Evolutionary conservation across 2,113 vertebrate species (phyloP).

Genomic region (Stigmatopora argus): DNA sequence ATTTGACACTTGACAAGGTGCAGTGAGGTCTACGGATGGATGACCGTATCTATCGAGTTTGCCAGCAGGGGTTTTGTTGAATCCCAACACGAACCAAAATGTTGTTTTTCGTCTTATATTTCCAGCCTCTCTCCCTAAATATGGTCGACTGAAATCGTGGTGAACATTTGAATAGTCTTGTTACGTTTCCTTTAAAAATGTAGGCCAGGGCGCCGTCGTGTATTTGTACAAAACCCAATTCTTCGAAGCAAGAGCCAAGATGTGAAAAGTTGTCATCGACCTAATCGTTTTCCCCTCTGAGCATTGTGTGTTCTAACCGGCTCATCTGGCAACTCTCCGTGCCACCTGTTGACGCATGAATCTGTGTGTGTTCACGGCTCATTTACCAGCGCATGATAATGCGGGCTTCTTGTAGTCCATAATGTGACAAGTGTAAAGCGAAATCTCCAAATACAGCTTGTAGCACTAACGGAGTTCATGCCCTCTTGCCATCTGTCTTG

Average conservation of each 20-base stretch:
- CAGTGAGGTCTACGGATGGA: slow-evolving; percentile 45
- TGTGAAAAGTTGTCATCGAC: slow-evolving; percentile 27
- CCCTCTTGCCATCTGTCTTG: slow-evolving; percentile 62
- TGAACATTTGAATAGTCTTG: background rate
- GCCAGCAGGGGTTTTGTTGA: slow-evolving; percentile 36
- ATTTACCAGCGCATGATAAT: slow-evolving; percentile 9
- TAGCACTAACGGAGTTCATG: slow-evolving; percentile 51
- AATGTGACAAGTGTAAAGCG: slow-evolving; percentile 18
- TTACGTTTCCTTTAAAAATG: background rate
- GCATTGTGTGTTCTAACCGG: slow-evolving; percentile 18
- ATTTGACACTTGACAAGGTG: slow-evolving; percentile 66
- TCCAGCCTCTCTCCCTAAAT: slow-evolving; percentile 1
- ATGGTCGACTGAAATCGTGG: no score
- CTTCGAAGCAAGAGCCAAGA: slow-evolving; percentile 34
- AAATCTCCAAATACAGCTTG: slow-evolving; percentile 38
- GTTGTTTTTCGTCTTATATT: slow-evolving; percentile 8
- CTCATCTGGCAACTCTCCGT: slow-evolving; percentile 24
- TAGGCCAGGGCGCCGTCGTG: background rate
- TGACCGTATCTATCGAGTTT: slow-evolving; percentile 46
- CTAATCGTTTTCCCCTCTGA: slow-evolving; percentile 38
- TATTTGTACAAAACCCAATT: background rate
- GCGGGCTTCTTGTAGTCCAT: slow-evolving; percentile 15
- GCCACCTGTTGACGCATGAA: slow-evolving; percentile 37
- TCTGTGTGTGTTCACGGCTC: slow-evolving; percentile 6
- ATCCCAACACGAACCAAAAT: slow-evolving; percentile 9